A percentile compares a stretch with the other conserved stretches of the same genome.
These are phyloP conservation scores for Triplophysa dalaica DNA, from an alignment of 2,113 vertebrate genomes.

Conservation along the genomic window DNA sequence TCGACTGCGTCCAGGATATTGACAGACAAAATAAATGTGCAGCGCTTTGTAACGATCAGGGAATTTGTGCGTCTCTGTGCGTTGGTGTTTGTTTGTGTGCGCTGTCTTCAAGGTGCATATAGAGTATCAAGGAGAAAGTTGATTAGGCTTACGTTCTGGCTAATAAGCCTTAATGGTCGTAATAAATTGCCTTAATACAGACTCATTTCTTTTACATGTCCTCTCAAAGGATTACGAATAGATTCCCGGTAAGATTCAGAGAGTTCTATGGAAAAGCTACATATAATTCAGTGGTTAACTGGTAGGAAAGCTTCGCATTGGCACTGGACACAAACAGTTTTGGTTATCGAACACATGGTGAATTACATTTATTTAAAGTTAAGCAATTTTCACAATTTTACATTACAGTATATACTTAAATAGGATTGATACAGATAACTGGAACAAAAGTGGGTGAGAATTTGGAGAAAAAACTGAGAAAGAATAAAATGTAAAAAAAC, in stretches of 20 bases:
- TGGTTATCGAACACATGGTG: too few relatives aligned
- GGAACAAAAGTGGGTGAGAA: too few relatives aligned
- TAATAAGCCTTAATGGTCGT: slow-evolving; percentile 66
- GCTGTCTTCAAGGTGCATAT: slow-evolving; percentile 42
- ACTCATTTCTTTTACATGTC: slow-evolving; percentile 57
- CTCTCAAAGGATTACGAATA: slow-evolving; percentile 51
- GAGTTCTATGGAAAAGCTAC: background rate
- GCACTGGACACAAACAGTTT: too few relatives aligned
- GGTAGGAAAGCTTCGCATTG: too few relatives aligned
- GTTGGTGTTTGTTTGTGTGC: slow-evolving; percentile 24
- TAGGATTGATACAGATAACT: too few relatives aligned
- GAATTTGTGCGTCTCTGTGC: slow-evolving; percentile 3
- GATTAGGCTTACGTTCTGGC: slow-evolving; percentile 38
- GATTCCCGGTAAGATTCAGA: slow-evolving; percentile 26
- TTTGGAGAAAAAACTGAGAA: too few relatives aligned
- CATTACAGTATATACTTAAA: too few relatives aligned
- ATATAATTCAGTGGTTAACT: background rate
- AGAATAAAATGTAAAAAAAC: too few relatives aligned
- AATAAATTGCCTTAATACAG: slow-evolving; percentile 58
- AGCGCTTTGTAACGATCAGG: slow-evolving; percentile 55
- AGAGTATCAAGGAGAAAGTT: slow-evolving; percentile 44
- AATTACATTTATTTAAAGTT: too few relatives aligned
- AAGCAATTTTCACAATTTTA: too few relatives aligned
- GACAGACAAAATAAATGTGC: slow-evolving; percentile 61
- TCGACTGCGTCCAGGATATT: slow-evolving; percentile 45